phyloP scores from a whole-genome alignment of 2,888 invertebrate genomes.

The Cyclophora albipunctata region DNA sequence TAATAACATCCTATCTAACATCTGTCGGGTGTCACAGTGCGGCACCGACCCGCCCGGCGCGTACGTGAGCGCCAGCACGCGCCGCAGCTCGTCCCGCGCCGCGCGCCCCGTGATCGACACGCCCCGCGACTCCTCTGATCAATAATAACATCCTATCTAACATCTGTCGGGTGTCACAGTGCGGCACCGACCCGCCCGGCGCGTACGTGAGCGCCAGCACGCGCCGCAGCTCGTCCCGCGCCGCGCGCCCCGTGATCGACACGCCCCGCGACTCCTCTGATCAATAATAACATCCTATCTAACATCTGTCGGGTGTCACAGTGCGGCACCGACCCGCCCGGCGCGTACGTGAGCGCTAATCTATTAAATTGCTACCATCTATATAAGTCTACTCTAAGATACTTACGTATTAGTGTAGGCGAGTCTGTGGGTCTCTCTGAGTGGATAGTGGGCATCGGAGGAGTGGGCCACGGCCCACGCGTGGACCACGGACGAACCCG shows the following conservation, averaged over 20 bases:
- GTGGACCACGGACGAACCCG: slow-evolving; percentile 36
- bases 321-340: slow-evolving; percentile 98
- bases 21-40: slow-evolving; percentile 90
- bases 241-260: slow-evolving; percentile 54
- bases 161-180: slow-evolving; percentile 92
- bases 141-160: no score
- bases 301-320: slow-evolving; percentile 89
- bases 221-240: slow-evolving; percentile 76
- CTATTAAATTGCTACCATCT: slow-evolving; percentile 19
- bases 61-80: slow-evolving; percentile 94
- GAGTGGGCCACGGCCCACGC: slow-evolving; percentile 29
- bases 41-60: slow-evolving; percentile 99
- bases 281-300: no score
- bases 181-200: slow-evolving; percentile 98
- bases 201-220: slow-evolving; percentile 96
- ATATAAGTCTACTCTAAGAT: no score
- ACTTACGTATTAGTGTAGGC: slow-evolving; percentile 47
- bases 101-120: slow-evolving; percentile 57
- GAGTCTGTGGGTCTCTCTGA: slow-evolving; percentile 33
- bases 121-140: slow-evolving; percentile 49
- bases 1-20: slow-evolving; percentile 36
- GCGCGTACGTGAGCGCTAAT: slow-evolving; percentile 94
- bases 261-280: slow-evolving; percentile 57
- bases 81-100: slow-evolving; percentile 73
- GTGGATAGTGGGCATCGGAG: slow-evolving; percentile 14